Evolutionary conservation across 1,140 invertebrate species (phyloP).

Genomic region (Megalopta genalis): DNA sequence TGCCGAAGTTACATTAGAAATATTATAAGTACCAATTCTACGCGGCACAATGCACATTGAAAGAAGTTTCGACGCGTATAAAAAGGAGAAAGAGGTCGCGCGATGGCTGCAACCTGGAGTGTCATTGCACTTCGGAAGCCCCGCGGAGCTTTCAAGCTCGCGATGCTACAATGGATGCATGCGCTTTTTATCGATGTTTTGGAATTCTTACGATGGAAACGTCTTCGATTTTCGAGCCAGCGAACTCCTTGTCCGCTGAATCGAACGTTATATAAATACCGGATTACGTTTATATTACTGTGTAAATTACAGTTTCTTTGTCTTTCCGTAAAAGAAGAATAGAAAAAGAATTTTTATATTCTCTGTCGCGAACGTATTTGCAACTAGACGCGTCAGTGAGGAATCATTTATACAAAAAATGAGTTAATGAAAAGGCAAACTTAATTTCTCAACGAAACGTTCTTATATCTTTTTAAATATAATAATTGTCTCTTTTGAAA

Average conservation of each 20-base stretch:
- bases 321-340: too few relatives aligned
- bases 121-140: slow-evolving; percentile 44
- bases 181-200: slow-evolving; percentile 13
- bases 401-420: too few relatives aligned
- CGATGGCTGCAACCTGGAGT: slow-evolving; percentile 20
- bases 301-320: too few relatives aligned
- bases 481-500: too few relatives aligned
- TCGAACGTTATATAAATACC: background rate
- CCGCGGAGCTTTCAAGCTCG: slow-evolving; percentile 33
- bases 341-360: too few relatives aligned
- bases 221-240: background rate
- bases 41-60: background rate
- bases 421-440: too few relatives aligned
- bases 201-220: background rate
- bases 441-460: too few relatives aligned
- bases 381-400: too few relatives aligned
- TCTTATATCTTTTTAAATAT: too few relatives aligned
- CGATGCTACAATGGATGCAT: background rate
- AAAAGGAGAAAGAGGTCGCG: slow-evolving; percentile 30
- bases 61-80: slow-evolving; percentile 22
- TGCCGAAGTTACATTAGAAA: background rate
- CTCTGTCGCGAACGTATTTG: too few relatives aligned
- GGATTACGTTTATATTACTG: background rate
- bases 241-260: background rate
- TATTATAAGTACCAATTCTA: background rate